Conservation (phyloP, 53 echinoderm and acorn worm species). For the Henricia sp. region DNA sequence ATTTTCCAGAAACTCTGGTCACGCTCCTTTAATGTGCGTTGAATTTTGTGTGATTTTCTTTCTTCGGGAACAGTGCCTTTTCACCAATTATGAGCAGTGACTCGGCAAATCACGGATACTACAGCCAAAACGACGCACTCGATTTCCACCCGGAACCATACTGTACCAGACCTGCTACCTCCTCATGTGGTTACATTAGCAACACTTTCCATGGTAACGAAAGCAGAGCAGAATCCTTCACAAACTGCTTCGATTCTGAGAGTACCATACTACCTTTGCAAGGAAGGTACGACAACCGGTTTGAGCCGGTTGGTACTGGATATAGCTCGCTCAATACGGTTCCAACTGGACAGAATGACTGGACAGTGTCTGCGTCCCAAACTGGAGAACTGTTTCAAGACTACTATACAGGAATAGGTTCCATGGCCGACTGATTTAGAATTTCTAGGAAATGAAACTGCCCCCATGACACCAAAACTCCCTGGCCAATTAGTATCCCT, state of each 20-base stretch:
- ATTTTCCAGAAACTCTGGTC: too few relatives aligned
- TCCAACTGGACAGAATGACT: neutral
- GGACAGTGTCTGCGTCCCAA: too few relatives aligned
- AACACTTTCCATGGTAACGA: neutral
- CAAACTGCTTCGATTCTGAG: neutral
- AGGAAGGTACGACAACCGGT: neutral
- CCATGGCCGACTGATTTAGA: too few relatives aligned
- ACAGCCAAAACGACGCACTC: neutral
- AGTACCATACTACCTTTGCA: neutral
- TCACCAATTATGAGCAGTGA: conserved; percentile 5
- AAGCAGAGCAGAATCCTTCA: neutral
- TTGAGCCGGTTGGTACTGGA: conserved; percentile 9
- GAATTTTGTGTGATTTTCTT: neutral
- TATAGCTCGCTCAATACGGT: neutral
- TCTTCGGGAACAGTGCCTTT: conserved; percentile 38
- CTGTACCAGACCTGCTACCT: neutral
- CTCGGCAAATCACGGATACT: neutral
- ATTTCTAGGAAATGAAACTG: too few relatives aligned
- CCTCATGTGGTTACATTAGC: neutral
- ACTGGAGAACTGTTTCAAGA: too few relatives aligned
- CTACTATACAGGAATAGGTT: too few relatives aligned
- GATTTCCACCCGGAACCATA: neutral
- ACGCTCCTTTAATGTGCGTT: neutral
- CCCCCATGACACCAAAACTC: too few relatives aligned
- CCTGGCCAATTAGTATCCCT: too few relatives aligned